Base-by-base conservation (phyloP, 2,797 vertebrate genomes). In the Podarcis lilfordi region DNA sequence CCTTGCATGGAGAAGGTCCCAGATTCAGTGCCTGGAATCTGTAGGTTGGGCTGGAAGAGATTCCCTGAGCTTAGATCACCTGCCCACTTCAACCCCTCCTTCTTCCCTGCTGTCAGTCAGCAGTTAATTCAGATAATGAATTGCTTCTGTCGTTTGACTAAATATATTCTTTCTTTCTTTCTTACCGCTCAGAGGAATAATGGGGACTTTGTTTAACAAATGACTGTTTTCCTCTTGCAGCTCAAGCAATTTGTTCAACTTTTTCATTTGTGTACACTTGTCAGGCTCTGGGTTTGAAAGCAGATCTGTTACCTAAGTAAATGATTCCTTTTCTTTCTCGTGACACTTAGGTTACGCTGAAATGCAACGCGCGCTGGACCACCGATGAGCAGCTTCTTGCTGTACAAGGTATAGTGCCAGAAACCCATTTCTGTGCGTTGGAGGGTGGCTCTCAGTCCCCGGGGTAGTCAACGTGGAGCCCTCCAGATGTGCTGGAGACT, bases 331-430 rank as follows among this genome's bases (percentile, higher is more conserved):
- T 85, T 50, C 1, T 89, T 91, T 68, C 87, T 85, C 80, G 61
- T 80, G 43, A n/a, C 86, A 43, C 91, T 35, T 95, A 99, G 98
- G 97, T 97, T 1, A 94, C 94, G 93, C 97, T 98, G 96, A 98
- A 98, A 93, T 97, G 98, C 90, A 99, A 98, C 64, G 98, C 97
- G 13, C 98, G 98, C 29, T 98, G 98, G 98, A 98, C 98, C 84
- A 98, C 98, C 0, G 98, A 99, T 86, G 98, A 99, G 93, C 98
- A 99, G 94, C 98, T 99, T 76, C 97, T 99, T 1, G 98, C 98
- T 2, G 98, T 99, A 17, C 98, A 99, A 98, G 98, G 98, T 98
- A 97, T 82, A 93, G 29, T 9, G 19, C 77, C 86, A 21, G 1
- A 45, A 19, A 21, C 80, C 23, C 35, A 0, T 86, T 82, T 88